phyloP scores from a whole-genome alignment of 2,113 vertebrate genomes.

The Podiceps cristatus region DNA sequence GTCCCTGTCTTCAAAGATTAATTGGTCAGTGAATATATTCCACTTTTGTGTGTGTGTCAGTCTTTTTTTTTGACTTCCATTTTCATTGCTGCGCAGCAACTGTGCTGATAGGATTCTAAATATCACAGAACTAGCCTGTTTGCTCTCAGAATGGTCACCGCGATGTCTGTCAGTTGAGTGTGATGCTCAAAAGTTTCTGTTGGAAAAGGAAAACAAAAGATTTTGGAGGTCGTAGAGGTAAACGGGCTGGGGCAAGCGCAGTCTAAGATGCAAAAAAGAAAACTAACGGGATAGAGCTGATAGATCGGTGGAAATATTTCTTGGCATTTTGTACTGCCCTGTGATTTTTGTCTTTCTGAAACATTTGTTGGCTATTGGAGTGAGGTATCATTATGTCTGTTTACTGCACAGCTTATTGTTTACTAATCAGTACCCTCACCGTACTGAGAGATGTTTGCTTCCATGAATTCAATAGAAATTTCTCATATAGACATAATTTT shows the following conservation, averaged over 20 bases:
- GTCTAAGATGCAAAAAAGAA: neutral
- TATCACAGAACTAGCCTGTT: neutral
- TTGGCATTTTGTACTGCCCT: neutral
- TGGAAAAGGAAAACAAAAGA: neutral
- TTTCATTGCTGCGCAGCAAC: neutral
- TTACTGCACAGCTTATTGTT: neutral
- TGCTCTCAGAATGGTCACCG: neutral
- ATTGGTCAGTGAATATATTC: neutral
- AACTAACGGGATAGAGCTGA: neutral
- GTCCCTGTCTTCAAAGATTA: neutral
- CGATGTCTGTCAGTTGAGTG: fast-evolving
- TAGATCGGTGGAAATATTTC: neutral
- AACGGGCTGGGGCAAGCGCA: neutral
- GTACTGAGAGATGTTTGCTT: neutral
- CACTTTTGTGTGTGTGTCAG: neutral
- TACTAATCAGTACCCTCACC: neutral
- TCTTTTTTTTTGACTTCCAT: neutral
- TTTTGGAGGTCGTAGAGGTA: neutral
- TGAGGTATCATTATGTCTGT: neutral
- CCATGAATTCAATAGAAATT: neutral
- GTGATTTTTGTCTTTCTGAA: neutral
- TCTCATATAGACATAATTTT: neutral
- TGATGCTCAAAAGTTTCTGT: neutral
- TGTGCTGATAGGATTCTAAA: neutral
- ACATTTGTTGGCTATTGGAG: neutral